Percentiles rank a stretch among this genome's conserved stretches.
Conservation (phyloP, 1,140 invertebrate genomes). For the Cardiocondyla obscurior region DNA sequence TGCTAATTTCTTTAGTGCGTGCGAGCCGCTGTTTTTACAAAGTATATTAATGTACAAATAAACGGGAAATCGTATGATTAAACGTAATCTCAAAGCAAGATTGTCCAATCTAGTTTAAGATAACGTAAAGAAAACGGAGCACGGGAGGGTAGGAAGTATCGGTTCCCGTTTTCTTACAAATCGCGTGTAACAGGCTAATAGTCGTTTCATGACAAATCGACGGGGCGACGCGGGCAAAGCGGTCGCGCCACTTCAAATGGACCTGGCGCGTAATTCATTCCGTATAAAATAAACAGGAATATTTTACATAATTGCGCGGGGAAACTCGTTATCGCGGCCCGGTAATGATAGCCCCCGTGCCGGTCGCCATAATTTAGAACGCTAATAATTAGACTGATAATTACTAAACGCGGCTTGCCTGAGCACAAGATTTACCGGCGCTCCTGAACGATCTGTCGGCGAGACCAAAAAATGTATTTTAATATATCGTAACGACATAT, state of each 20-base stretch:
- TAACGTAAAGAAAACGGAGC: not conserved
- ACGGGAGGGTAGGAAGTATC: not conserved
- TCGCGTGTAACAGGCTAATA: conserved; percentile 22
- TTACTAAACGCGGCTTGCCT: conserved; percentile 11
- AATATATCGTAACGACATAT: conserved; percentile 42
- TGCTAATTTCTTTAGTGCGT: not conserved
- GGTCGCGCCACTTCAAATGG: conserved; percentile 38
- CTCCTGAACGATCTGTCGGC: conserved; percentile 19
- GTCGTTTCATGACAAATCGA: conserved; percentile 19
- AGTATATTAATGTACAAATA: conserved; percentile 11
- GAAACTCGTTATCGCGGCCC: conserved; percentile 42
- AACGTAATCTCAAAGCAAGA: not conserved
- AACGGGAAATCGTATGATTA: conserved; percentile 14
- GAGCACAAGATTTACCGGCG: conserved; percentile 24
- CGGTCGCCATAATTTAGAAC: conserved; percentile 23
- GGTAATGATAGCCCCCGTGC: conserved; percentile 22
- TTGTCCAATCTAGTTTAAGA: conserved; percentile 43
- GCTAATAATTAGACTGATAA: conserved; percentile 48
- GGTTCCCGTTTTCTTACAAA: conserved; percentile 6
- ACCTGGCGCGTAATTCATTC: conserved; percentile 24
- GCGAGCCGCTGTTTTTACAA: not conserved
- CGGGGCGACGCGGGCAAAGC: conserved; percentile 12
- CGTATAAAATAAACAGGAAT: conserved; percentile 45
- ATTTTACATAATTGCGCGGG: conserved; percentile 45
- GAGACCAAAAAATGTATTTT: conserved; percentile 38